Evolutionary conservation across 2,797 vertebrate genomes (phyloP).

Genomic region (Urosaurus nigricauda): DNA sequence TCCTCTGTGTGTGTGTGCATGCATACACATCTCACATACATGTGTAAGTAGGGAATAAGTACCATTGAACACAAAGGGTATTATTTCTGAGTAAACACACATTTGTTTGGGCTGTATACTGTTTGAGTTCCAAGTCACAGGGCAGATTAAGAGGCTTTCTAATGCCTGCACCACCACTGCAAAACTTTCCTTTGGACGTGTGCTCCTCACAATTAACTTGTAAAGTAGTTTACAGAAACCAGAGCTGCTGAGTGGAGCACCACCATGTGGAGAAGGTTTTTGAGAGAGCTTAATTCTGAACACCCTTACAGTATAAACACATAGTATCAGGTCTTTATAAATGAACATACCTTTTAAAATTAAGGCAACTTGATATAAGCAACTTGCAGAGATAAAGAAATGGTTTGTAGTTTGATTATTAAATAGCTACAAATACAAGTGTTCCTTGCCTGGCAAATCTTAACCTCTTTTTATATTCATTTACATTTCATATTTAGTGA

Average conservation of each 20-base stretch:
- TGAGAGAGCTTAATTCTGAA: not conserved
- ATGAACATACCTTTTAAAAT: not conserved
- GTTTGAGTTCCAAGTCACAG: not conserved
- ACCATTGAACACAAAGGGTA: not conserved
- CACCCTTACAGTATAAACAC: not conserved
- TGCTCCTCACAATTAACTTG: not conserved
- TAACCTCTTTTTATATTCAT: not conserved
- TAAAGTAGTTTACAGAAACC: not conserved
- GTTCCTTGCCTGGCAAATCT: not conserved
- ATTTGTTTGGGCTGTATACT: not conserved
- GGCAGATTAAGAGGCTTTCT: not conserved
- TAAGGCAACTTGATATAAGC: not conserved
- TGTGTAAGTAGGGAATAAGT: not conserved
- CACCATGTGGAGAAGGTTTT: slow-evolving; percentile 12
- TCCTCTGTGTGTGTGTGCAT: not conserved
- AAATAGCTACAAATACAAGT: not conserved
- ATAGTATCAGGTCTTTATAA: not conserved
- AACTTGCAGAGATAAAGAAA: not conserved
- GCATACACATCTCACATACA: no score
- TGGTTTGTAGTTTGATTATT: not conserved
- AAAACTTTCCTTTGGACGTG: not conserved
- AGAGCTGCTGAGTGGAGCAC: slow-evolving; percentile 12
- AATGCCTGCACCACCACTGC: not conserved
- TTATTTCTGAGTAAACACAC: not conserved
- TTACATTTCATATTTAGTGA: not conserved